Evolutionary conservation across 2,797 vertebrate genomes (phyloP).

Genomic region (Phataginus tetradactyla): DNA sequence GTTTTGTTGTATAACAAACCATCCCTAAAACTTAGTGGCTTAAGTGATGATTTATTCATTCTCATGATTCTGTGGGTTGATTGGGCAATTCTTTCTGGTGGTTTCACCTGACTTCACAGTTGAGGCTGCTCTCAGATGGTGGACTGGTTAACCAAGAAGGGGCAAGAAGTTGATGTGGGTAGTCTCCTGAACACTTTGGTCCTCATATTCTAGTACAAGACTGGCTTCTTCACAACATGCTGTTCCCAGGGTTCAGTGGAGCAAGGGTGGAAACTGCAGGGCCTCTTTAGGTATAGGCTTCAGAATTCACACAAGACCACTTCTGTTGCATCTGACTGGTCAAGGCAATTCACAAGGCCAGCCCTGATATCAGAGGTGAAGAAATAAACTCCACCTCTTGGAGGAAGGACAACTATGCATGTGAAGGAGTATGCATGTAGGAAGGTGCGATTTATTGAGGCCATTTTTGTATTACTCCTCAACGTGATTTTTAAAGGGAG

Average conservation of each 20-base stretch:
- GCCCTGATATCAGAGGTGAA: background rate
- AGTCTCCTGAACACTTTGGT: background rate
- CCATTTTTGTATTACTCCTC: background rate
- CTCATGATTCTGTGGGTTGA: background rate
- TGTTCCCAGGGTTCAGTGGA: background rate
- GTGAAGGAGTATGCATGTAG: background rate
- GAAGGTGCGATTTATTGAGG: background rate
- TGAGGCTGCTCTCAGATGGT: background rate
- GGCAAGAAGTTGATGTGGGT: background rate
- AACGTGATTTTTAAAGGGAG: background rate
- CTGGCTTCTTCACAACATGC: background rate
- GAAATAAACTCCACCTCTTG: background rate
- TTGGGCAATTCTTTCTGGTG: background rate
- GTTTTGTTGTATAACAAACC: background rate
- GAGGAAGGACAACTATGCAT: background rate
- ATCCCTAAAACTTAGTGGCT: background rate
- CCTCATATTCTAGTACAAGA: background rate
- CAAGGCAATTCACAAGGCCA: background rate
- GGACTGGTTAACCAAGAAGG: background rate
- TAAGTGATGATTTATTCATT: background rate
- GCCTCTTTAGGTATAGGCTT: background rate
- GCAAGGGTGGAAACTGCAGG: background rate
- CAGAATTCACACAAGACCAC: background rate
- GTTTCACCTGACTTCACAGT: background rate
- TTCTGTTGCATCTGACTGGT: background rate